Base-by-base conservation (phyloP, 2,797 vertebrate genomes). In the Philypnodon macrostomus region DNA sequence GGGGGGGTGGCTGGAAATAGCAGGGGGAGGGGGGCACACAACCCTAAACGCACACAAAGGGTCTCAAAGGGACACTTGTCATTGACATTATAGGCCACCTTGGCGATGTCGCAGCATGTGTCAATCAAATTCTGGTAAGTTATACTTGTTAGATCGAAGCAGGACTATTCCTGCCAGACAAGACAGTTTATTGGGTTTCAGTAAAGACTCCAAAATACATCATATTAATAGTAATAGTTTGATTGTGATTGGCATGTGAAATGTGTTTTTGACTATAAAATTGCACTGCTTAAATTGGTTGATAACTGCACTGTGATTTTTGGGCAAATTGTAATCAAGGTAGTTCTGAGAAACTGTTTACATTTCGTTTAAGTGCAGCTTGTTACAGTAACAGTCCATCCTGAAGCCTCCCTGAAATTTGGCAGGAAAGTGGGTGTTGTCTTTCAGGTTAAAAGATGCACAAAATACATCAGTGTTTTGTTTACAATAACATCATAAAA, bases 21-120 rank as follows among this genome's bases (percentile, higher is more conserved):
- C 15, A 50, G 36, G 21, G 38, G 33, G 39, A 51, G 46, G 55
- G 61, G 37, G 39, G 44, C 19, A 13, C 21, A 19, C 32, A 63
- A 63, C 44, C 59, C 58, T 72, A 74, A 82, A 70, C 60, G 63
- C 67, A 62, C 50, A 73, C 49, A 70, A 57, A 53, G 39, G 49
- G 30, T 65, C 83, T 79, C 27, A 16, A 38, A 79, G 71, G 80
- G 77, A 75, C 69, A 67, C 53, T 63, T 80, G 75, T 79, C 78
- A 70, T 69, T 79, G 75, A 52, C 65, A 31, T 67, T 55, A 64
- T 38, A 58, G 64, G 65, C 73, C 58, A 69, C 60, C 75, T 68
- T 35, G 1, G 41, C 10, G 29, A 38, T 54, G 44, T 46, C 54
- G 15, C 0, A 26, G 35, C 6, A 57, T 36, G 51, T 66, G 67